Percentiles rank a stretch among this genome's conserved stretches.
These are phyloP conservation scores for Perognathus longimembris DNA, from an alignment of 2,113 vertebrate species.

Conservation along the genomic window DNA sequence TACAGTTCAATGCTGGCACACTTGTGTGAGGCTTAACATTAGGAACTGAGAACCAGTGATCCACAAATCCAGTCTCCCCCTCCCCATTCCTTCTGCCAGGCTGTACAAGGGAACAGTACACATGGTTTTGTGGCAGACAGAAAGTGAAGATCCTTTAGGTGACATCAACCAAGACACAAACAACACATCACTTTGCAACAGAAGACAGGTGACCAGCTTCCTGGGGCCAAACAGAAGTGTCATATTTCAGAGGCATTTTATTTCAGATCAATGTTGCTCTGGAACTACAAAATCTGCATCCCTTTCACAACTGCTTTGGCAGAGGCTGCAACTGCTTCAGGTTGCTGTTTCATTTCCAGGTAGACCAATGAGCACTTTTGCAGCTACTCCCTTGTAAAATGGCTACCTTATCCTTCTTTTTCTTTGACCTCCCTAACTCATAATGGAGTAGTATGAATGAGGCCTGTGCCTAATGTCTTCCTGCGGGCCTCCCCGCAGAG, in stretches of 20 bases:
- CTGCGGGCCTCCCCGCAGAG: not conserved
- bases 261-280: slow-evolving; percentile 8
- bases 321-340: slow-evolving; percentile 37
- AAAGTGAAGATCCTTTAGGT: slow-evolving; percentile 89
- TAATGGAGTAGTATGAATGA: not conserved
- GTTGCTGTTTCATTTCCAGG: slow-evolving; percentile 10
- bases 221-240: slow-evolving; percentile 27
- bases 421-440: slow-evolving; percentile 1
- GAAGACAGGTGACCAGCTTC: not conserved
- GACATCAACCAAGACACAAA: slow-evolving; percentile 76
- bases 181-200: slow-evolving; percentile 55
- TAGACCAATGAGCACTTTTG: not conserved
- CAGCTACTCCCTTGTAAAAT: slow-evolving; percentile 1
- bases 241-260: slow-evolving; percentile 43
- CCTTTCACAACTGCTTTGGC: slow-evolving; percentile 14
- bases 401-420: not conserved
- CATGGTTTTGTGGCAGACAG: slow-evolving; percentile 78
- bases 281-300: slow-evolving; percentile 11
- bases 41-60: slow-evolving; percentile 84
- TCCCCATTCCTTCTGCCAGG: slow-evolving; percentile 81
- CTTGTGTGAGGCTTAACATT: slow-evolving; percentile 89
- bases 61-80: slow-evolving; percentile 86
- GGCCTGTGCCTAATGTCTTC: not conserved
- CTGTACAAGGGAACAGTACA: slow-evolving; percentile 83
- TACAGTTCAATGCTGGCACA: slow-evolving; percentile 89